phyloP scores from a whole-genome alignment of 2,113 vertebrate genomes.

The Glaucomys volans region DNA sequence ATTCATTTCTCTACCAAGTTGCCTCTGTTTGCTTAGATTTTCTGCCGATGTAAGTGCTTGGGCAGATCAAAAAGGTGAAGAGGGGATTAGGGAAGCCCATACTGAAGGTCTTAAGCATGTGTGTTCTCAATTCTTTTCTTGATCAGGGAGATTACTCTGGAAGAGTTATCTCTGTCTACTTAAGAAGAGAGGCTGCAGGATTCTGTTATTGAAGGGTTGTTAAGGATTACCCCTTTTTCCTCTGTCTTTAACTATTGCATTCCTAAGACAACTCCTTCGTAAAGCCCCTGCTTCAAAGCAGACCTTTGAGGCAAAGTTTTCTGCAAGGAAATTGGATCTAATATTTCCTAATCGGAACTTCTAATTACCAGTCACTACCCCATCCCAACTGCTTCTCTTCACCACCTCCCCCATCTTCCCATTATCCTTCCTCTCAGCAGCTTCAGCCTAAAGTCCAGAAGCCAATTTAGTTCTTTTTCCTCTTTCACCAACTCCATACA shows the following conservation, averaged over 20 bases:
- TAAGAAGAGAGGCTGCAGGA: slow-evolving; percentile 61
- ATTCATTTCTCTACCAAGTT: slow-evolving; percentile 57
- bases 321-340: neutral
- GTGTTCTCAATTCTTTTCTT: slow-evolving; percentile 69
- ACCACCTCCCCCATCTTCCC: neutral
- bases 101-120: slow-evolving; percentile 59
- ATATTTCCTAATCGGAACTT: slow-evolving; percentile 44
- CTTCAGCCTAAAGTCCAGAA: slow-evolving; percentile 28
- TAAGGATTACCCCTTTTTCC: slow-evolving; percentile 37
- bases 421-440: neutral
- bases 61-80: slow-evolving; percentile 69
- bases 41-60: slow-evolving; percentile 58
- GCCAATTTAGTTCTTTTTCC: slow-evolving; percentile 21
- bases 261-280: slow-evolving; percentile 35
- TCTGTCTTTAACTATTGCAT: slow-evolving; percentile 63
- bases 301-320: slow-evolving; percentile 11
- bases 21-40: slow-evolving; percentile 70
- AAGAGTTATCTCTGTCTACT: slow-evolving; percentile 64
- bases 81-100: slow-evolving; percentile 61
- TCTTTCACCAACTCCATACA: neutral
- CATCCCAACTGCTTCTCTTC: neutral
- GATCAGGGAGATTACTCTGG: slow-evolving; percentile 71
- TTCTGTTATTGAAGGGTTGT: slow-evolving; percentile 32
- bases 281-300: slow-evolving; percentile 59
- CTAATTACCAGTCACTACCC: neutral